A percentile compares a stretch with the other conserved stretches of the same genome.
Conservation (phyloP, 2,113 vertebrate genomes). For the Chiloscyllium plagiosum region DNA sequence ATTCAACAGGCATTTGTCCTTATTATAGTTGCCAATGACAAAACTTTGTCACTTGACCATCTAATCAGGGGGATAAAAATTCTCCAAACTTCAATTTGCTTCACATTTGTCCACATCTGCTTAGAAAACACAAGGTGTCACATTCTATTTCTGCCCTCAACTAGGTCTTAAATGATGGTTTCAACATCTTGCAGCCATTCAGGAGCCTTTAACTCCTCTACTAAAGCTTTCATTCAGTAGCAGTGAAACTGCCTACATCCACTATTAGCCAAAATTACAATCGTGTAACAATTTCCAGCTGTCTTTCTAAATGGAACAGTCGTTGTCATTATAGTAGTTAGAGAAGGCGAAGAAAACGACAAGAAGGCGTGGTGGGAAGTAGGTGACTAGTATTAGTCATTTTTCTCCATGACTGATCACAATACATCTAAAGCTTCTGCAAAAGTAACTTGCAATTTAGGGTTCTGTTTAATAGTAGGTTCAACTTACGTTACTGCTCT, state of each 20-base stretch:
- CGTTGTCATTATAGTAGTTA: conserved; percentile 45
- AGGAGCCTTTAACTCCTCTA: conserved; percentile 44
- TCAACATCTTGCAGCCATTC: conserved; percentile 45
- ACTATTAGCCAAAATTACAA: conserved; percentile 37
- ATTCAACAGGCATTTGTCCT: background rate
- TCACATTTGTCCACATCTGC: background rate
- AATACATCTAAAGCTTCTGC: conserved; percentile 48
- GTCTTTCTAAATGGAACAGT: conserved; percentile 43
- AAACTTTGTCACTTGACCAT: background rate
- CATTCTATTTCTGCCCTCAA: background rate
- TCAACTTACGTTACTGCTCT: conserved; percentile 46
- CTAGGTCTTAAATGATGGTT: conserved; percentile 45
- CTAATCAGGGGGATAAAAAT: background rate
- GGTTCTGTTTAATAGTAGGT: conserved; percentile 59
- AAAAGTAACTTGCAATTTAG: conserved; percentile 60
- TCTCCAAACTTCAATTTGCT: background rate
- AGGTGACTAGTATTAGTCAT: conserved; percentile 51
- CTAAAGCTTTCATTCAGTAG: conserved; percentile 36
- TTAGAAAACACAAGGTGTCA: background rate
- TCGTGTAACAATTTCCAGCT: conserved; percentile 44
- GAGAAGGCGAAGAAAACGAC: conserved; percentile 43
- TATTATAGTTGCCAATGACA: background rate
- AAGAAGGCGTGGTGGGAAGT: conserved; percentile 45
- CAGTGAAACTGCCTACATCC: conserved; percentile 37
- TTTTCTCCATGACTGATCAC: conserved; percentile 50